These are phyloP conservation scores for Intellagama lesueurii DNA, from an alignment of 2,797 vertebrate species.

Conservation along the genomic window DNA sequence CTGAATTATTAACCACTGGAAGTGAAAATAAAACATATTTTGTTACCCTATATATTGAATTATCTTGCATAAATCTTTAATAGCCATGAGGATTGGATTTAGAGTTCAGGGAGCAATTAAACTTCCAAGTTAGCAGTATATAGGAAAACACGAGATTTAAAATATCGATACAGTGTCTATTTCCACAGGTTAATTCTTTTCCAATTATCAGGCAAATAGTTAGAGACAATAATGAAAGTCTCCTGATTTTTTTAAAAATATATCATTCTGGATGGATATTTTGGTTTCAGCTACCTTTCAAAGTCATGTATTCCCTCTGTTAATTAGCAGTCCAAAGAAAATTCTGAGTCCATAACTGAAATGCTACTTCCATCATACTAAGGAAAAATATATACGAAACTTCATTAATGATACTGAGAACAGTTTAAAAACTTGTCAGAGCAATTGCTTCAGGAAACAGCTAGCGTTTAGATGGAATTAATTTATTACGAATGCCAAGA, in stretches of 20 bases:
- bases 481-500: constrained; percentile 26
- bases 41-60: constrained; percentile 38
- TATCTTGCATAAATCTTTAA: constrained; percentile 30
- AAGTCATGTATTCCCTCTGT: background rate
- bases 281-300: background rate
- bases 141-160: constrained; percentile 5
- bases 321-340: background rate
- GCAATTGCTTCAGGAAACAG: constrained; percentile 22
- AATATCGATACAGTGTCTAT: constrained; percentile 3
- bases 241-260: background rate
- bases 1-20: constrained; percentile 32
- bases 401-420: constrained; percentile 6
- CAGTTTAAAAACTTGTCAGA: constrained; percentile 11
- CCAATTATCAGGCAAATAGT: background rate
- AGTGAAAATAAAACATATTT: constrained; percentile 36
- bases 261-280: background rate
- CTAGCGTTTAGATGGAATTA: constrained; percentile 6
- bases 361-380: background rate
- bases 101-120: constrained; percentile 44
- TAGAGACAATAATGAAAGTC: background rate
- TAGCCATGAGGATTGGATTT: constrained; percentile 3
- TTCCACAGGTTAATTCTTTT: background rate
- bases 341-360: background rate
- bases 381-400: background rate
- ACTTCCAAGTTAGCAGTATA: background rate